Evolutionary conservation across 2,888 invertebrate species (phyloP).

Genomic region (Microplitis deprimator): DNA sequence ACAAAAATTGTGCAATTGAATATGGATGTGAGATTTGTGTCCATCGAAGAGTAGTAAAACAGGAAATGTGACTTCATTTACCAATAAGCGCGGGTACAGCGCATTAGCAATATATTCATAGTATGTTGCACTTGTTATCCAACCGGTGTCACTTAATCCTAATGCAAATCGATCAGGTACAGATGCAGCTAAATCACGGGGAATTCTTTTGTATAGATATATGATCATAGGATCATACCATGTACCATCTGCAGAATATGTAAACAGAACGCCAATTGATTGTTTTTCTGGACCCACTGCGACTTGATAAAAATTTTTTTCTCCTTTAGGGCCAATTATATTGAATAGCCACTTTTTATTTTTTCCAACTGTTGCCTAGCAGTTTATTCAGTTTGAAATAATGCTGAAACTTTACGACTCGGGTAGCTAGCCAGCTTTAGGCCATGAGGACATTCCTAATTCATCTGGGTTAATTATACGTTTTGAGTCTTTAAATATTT

Average conservation of each 20-base stretch:
- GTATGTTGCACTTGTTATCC: conserved; percentile 62
- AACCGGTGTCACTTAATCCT: conserved; percentile 58
- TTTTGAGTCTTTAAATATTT: conserved; percentile 42
- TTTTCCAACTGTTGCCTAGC: no score
- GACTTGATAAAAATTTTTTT: conserved; percentile 49
- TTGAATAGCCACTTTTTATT: no score
- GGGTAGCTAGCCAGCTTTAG: conserved; percentile 49
- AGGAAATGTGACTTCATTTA: conserved; percentile 53
- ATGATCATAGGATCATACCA: conserved; percentile 58
- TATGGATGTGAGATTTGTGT: conserved; percentile 44
- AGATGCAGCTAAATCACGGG: conserved; percentile 40
- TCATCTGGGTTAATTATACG: conserved; percentile 52
- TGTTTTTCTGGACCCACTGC: conserved; percentile 50
- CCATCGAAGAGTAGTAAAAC: conserved; percentile 56
- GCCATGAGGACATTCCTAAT: conserved; percentile 45
- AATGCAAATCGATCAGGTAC: conserved; percentile 53
- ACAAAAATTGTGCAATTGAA: conserved; percentile 50
- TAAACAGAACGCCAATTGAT: conserved; percentile 47
- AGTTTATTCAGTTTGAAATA: no score
- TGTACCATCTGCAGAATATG: conserved; percentile 53
- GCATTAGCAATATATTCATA: conserved; percentile 62
- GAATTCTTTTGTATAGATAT: conserved; percentile 55
- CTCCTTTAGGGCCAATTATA: conserved; percentile 46
- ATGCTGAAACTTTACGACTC: no score
- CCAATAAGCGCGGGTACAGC: conserved; percentile 54